Evolutionary conservation across 1,140 invertebrate species (phyloP), one percentile per base, ranked within the genome.

Genomic region (Drosophila athabasca): DNA sequence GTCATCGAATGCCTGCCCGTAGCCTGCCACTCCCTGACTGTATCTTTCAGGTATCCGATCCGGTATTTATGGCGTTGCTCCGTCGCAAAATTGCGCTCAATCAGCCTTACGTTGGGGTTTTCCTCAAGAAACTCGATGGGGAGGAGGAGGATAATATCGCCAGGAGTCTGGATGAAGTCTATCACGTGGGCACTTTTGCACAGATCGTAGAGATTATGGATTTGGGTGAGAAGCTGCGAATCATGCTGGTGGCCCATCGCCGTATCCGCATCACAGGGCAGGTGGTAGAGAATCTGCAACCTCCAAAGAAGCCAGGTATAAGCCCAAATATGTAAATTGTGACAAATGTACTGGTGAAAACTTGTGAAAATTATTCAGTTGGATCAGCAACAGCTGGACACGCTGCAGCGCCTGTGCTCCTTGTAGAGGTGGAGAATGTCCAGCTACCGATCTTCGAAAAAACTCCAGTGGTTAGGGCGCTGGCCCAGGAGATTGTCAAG

Each of bases 181-280:
- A 99, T 92, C 92, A 94, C 45, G 94, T 99, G 24, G 99, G 99
- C 31, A 97, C 98, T 7, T 99, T 99, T 94, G 98, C 97, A 26
- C 97, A 99, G 92, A 99, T 99, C 81, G 96, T 98, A 85, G 98
- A 99, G 93, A 94, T 99, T 91, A 97, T 99, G 92, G 98, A 99
- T 92, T 93, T 99, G 79, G 98, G 98, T 15, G 96, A 98, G 90
- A 96, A 96, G 91, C 90, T 99, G 51, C 93, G 97, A 58, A 94
- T 99, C 78, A 97, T 99, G 58, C 96, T 99, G 4, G 97, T 98
- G 95, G 97, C 97, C 0, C 97, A 99, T 91, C 93, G 98, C 62
- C 94, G 98, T 90, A 96, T 98, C 51, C 95, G 95, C 90, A 95
- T 97, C 44, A 94, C 95, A 19, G 95, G 95, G 4, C 95, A 96